These are phyloP conservation scores for Axis porcinus DNA, from an alignment of 2,113 vertebrate species.

Conservation along the genomic window DNA sequence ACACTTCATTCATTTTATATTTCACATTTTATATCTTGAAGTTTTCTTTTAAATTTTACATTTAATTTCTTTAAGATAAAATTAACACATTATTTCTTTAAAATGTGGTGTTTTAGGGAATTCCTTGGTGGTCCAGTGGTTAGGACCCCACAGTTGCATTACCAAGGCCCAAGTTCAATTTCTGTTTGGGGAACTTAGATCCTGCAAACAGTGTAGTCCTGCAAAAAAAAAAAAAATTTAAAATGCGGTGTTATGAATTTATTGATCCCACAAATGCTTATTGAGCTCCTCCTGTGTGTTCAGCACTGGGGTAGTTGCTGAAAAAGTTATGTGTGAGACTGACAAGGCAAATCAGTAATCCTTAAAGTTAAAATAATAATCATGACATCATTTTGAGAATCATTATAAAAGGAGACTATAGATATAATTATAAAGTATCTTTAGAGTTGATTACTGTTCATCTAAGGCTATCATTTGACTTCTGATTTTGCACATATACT, in stretches of 20 bases:
- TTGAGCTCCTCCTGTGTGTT: not conserved
- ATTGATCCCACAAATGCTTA: not conserved
- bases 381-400: not conserved
- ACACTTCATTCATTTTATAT: not conserved
- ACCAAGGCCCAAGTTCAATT: not conserved
- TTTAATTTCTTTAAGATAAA: not conserved
- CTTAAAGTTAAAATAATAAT: constrained; percentile 19
- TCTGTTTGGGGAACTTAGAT: not conserved
- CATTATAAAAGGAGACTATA: not conserved
- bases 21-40: not conserved
- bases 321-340: not conserved
- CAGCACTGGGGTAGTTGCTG: not conserved
- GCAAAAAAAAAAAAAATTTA: not conserved
- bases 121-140: not conserved
- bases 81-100: not conserved
- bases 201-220: not conserved
- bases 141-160: not conserved
- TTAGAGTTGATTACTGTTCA: constrained; percentile 5
- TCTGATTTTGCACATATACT: not conserved
- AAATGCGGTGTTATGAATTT: not conserved
- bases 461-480: not conserved
- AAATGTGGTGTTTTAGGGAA: not conserved
- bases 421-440: not conserved
- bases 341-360: not conserved
- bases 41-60: not conserved